A percentile compares a stretch with the other conserved stretches of the same genome.
These are phyloP conservation scores for Recurvirostra avosetta DNA, from an alignment of 2,113 vertebrate genomes.

Conservation along the genomic window DNA sequence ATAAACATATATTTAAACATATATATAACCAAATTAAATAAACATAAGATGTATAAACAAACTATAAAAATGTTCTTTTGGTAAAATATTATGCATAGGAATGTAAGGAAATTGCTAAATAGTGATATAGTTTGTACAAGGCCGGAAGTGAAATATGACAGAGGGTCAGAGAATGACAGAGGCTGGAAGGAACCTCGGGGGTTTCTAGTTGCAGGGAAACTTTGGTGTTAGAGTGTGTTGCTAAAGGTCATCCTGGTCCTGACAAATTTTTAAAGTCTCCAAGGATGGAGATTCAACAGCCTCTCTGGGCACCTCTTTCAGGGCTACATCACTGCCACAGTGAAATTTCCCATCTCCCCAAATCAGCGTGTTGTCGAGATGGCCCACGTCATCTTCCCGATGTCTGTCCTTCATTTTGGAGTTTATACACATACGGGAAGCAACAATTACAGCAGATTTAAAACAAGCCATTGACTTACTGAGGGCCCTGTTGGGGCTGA, in stretches of 20 bases:
- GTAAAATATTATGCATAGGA: neutral
- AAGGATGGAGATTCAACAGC: neutral
- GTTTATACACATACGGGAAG: neutral
- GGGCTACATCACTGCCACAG: neutral
- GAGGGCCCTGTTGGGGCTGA: neutral
- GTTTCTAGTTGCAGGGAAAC: neutral
- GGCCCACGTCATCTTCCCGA: neutral
- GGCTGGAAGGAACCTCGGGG: neutral
- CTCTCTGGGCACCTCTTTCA: neutral
- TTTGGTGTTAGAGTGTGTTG: neutral
- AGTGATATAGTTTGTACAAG: neutral
- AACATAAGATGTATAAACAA: neutral
- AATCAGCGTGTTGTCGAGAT: neutral
- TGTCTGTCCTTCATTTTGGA: neutral
- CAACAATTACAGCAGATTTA: neutral
- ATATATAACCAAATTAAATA: neutral
- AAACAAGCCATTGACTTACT: neutral
- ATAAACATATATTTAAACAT: neutral
- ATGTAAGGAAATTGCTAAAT: neutral
- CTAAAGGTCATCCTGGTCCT: neutral
- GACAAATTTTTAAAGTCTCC: neutral
- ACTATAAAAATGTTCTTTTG: neutral
- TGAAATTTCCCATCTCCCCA: neutral
- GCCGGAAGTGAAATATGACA: neutral
- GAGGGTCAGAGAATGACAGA: neutral